Percentiles rank a stretch among this genome's conserved stretches.
Conservation (phyloP, 2,888 invertebrate genomes). For the Ormia ochracea region DNA sequence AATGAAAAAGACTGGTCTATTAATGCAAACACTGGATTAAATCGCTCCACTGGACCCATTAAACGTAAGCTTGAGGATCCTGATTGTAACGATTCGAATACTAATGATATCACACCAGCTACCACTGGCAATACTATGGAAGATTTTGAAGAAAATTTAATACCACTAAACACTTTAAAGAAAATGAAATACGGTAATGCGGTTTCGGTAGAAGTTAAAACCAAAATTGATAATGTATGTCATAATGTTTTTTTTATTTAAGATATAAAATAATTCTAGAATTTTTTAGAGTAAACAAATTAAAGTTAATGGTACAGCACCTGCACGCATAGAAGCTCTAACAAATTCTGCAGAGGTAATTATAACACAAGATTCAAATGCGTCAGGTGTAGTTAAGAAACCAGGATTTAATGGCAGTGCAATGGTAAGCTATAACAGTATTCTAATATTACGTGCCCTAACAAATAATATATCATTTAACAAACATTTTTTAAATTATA, state of each 20-base stretch:
- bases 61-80: constrained; percentile 78
- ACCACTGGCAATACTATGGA: constrained; percentile 72
- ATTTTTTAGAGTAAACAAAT: constrained; percentile 67
- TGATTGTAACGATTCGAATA: constrained; percentile 77
- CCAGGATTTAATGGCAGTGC: constrained; percentile 70
- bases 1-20: constrained; percentile 69
- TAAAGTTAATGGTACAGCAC: constrained; percentile 71
- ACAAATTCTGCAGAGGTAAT: constrained; percentile 74
- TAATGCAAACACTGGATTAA: constrained; percentile 58
- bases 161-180: constrained; percentile 78
- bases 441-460: constrained; percentile 14
- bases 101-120: constrained; percentile 70
- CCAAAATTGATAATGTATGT: constrained; percentile 70
- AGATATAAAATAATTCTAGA: background rate
- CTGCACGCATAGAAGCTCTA: constrained; percentile 55
- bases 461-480: background rate
- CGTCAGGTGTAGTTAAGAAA: constrained; percentile 75
- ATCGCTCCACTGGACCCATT: constrained; percentile 60
- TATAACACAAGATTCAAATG: constrained; percentile 74
- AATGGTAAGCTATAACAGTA: constrained; percentile 65
- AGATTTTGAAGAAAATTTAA: constrained; percentile 79
- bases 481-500: background rate
- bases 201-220: constrained; percentile 70
- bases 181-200: constrained; percentile 76
- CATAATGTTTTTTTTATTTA: background rate